Evolutionary conservation across 1,140 invertebrate species (phyloP).

Genomic region (Neodiprion fabricii): DNA sequence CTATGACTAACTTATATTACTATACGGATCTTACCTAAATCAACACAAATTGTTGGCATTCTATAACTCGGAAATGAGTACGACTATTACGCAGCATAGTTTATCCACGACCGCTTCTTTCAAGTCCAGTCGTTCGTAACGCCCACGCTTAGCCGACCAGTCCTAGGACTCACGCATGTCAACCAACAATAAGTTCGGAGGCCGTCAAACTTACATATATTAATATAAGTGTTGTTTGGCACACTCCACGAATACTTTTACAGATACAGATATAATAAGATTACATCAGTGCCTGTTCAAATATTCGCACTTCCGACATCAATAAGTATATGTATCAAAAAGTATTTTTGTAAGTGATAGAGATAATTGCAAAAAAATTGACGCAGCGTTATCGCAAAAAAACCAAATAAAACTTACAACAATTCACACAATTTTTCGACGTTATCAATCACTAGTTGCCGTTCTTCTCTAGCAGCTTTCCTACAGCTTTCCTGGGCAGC

Average conservation of each 20-base stretch:
- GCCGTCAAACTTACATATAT: neutral
- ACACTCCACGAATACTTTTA: neutral
- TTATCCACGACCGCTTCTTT: too few relatives aligned
- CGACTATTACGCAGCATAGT: too few relatives aligned
- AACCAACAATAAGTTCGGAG: too few relatives aligned
- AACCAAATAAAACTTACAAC: slow-evolving; percentile 9
- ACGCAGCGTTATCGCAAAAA: slow-evolving; percentile 8
- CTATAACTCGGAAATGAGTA: too few relatives aligned
- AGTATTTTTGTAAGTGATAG: neutral
- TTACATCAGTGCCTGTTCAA: too few relatives aligned
- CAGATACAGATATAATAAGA: neutral
- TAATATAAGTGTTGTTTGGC: neutral
- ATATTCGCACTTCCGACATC: neutral
- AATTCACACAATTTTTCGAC: slow-evolving; percentile 19
- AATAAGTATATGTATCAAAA: neutral
- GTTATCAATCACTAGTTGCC: neutral
- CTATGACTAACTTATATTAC: too few relatives aligned
- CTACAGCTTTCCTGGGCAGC: neutral
- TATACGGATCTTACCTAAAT: too few relatives aligned
- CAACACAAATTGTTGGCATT: too few relatives aligned
- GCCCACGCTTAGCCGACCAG: too few relatives aligned
- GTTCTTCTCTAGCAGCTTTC: neutral
- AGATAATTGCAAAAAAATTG: neutral
- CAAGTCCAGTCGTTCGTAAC: too few relatives aligned
- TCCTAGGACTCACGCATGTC: too few relatives aligned